Evolutionary conservation across 2,888 invertebrate genomes (phyloP).

Genomic region (Drosophila tripunctata): DNA sequence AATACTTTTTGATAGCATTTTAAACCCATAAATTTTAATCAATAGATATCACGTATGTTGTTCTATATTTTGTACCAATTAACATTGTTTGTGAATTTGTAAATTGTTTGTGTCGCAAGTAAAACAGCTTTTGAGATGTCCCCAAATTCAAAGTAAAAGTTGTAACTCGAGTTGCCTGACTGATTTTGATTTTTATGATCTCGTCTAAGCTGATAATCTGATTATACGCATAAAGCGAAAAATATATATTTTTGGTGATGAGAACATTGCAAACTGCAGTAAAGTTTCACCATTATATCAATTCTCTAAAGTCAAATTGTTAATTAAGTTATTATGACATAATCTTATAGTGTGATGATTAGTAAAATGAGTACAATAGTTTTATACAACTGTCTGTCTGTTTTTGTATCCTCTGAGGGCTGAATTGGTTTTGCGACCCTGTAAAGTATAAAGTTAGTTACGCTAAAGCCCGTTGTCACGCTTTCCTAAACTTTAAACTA

Average conservation of each 20-base stretch:
- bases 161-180: constrained; percentile 2
- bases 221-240: not conserved
- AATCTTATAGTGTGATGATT: too few relatives aligned
- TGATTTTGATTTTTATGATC: not conserved
- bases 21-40: not conserved
- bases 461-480: too few relatives aligned
- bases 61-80: not conserved
- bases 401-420: too few relatives aligned
- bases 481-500: too few relatives aligned
- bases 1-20: not conserved
- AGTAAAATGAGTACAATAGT: too few relatives aligned
- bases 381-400: too few relatives aligned
- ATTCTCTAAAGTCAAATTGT: not conserved
- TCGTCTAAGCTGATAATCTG: constrained; percentile 2
- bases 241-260: not conserved
- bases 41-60: not conserved
- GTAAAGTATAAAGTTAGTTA: too few relatives aligned
- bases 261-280: not conserved
- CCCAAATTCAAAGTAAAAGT: constrained; percentile 15
- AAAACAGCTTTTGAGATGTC: constrained; percentile 6
- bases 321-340: too few relatives aligned
- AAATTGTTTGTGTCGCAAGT: constrained; percentile 1
- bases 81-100: not conserved
- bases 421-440: too few relatives aligned
- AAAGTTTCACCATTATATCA: not conserved